Evolutionary conservation across 2,888 invertebrate genomes (phyloP).

Genomic region (Agonopterix arenella): DNA sequence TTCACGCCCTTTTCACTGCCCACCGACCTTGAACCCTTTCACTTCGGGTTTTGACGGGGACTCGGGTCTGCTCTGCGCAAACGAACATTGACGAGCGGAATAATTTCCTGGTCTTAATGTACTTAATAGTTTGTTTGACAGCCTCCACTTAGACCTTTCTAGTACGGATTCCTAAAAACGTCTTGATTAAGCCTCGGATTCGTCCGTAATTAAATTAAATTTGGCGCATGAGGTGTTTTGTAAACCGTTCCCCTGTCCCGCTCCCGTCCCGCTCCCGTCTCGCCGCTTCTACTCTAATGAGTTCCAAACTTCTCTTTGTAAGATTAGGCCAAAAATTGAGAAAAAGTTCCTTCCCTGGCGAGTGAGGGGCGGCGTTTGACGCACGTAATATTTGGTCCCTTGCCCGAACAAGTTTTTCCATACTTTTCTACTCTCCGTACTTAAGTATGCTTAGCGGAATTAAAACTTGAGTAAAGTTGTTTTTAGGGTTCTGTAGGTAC

Average conservation of each 20-base stretch:
- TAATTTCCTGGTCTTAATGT: no score
- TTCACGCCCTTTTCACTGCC: no score
- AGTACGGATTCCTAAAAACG: neutral
- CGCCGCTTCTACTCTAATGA: constrained; percentile 56
- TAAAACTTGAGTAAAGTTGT: constrained; percentile 40
- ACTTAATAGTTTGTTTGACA: neutral
- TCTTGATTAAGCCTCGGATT: constrained; percentile 2
- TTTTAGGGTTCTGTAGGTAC: constrained; percentile 3
- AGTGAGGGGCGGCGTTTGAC: constrained; percentile 33
- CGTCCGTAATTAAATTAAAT: constrained; percentile 18
- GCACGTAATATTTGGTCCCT: constrained; percentile 25
- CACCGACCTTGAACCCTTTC: no score
- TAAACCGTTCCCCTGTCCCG: constrained; percentile 20
- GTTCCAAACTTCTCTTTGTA: constrained; percentile 58
- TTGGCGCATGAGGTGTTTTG: constrained; percentile 50
- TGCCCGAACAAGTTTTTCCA: constrained; percentile 20
- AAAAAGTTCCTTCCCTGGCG: constrained; percentile 43
- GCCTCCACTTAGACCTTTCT: neutral
- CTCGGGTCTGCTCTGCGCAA: no score
- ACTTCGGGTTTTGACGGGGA: no score
- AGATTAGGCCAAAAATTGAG: constrained; percentile 57
- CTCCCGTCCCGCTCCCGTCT: constrained; percentile 31
- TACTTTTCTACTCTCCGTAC: constrained; percentile 37
- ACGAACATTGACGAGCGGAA: no score
- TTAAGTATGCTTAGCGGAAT: constrained; percentile 44